Base-by-base conservation (phyloP, 1,140 invertebrate genomes). In the Drosophila lini region DNA sequence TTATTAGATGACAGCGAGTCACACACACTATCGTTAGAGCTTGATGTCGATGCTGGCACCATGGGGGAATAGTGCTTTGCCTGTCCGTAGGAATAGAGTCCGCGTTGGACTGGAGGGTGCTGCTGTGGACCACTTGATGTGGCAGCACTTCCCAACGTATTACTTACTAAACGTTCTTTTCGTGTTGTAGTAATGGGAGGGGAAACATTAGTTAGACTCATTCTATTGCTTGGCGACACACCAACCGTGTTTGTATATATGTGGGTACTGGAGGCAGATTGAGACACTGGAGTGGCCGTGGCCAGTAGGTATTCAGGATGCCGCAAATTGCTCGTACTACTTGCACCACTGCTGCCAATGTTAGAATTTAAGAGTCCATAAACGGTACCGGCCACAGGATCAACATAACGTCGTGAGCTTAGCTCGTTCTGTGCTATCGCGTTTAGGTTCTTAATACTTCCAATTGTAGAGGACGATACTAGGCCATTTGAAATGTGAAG, bases 21-120 rank as follows among this genome's bases (percentile, higher is more conserved):
- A 74, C 95, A 95, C 6, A 96, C 94, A 16, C 95, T 96, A 92
- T 96, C 96, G 90, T 95, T 96, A 19, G 95, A 96, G 93, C 95
- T 96, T 80, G 95, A 96, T 0, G 95, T 95, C 8, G 93, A 92
- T 57, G 92, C 79, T 63, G 82, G 67, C 63, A 89, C 74, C 52
- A 84, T 61, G 5, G 82, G 77, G 0, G 86, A 82, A 69, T 92
- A 92, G 16, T 92, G 91, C 38, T 92, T 92, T 3, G 71, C 58
- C 57, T 84, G 78, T 7, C 83, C 81, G 52, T 91, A 92, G 25
- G 70, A 74, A 68, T 86, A 77, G 34, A 81, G 81, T 34, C 85
- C 78, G 41, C 76, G 86, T 56, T 91, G 90, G 31, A 89, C 81
- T n/a, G 88, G 90, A 32, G 83, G 82, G 71, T 91, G 86, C 56